Conservation (phyloP, 2,888 invertebrate genomes). For the Pedicia rivosa region DNA sequence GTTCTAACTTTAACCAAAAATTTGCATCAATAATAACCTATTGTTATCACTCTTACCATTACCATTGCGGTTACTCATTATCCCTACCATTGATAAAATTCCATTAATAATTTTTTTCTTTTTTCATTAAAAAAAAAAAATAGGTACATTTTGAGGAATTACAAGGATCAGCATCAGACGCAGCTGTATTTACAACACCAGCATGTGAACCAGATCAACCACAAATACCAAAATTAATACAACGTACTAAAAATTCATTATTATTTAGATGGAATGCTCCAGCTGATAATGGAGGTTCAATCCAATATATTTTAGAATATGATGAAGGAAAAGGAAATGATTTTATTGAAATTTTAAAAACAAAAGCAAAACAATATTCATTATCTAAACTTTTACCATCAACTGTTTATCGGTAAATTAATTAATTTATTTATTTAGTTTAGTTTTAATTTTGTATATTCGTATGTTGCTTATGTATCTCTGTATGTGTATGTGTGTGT, state of each 20-base stretch:
- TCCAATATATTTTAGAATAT: constrained; percentile 62
- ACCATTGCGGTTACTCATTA: no score
- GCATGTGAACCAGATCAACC: constrained; percentile 68
- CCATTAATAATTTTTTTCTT: background rate
- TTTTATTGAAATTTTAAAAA: constrained; percentile 56
- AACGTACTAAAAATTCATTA: constrained; percentile 52
- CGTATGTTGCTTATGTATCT: no score
- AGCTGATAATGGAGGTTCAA: constrained; percentile 63
- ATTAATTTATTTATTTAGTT: background rate
- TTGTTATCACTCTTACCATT: no score
- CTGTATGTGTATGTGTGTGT: no score
- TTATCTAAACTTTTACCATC: constrained; percentile 60
- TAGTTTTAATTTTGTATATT: background rate
- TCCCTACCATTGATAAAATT: background rate
- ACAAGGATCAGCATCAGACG: constrained; percentile 59
- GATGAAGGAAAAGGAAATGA: constrained; percentile 52
- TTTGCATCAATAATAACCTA: no score
- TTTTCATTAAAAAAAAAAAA: no score
- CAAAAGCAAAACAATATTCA: constrained; percentile 59
- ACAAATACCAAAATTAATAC: constrained; percentile 54
- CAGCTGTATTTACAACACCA: constrained; percentile 64
- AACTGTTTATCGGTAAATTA: constrained; percentile 41
- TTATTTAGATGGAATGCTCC: constrained; percentile 57
- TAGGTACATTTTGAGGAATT: constrained; percentile 43
- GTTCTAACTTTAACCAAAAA: no score